Evolutionary conservation across 2,113 vertebrate genomes (phyloP), one percentile per base, ranked within the genome.

Genomic region (Perccottus glenii): DNA sequence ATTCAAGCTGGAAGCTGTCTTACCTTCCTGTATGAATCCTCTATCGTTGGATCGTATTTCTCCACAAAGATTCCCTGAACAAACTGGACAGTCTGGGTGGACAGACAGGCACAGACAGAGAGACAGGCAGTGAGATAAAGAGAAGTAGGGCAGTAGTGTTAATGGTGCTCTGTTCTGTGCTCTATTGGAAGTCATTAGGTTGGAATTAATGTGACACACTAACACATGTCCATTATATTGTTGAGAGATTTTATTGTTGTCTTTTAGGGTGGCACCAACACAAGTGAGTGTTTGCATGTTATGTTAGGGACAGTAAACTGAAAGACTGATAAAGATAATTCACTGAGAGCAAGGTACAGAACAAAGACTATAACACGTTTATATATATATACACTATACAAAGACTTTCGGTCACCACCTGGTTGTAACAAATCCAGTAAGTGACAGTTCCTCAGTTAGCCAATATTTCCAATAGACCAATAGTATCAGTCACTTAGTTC

Each of bases 31-130:
- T 90, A 90, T 65, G 89, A 90, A 62, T 90, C 89, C 75, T 90
- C 89, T 89, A 90, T 90, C 83, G 89, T 90, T 2, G 89, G 89
- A 76, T 90, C 89, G 4, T 90, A 90, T 65, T 90, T 90, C 72
- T 90, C 89, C 77, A 90, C 89, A 64, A 90, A 90, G 75, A 90
- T 90, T 35, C 89, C 89, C 83, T 90, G 89, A 79, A 90, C 89
- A 38, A 90, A 90, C 84, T 89, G 88, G 64, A 91, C 87, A 12
- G 88, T 88, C 89, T 91, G 77, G 2, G 70, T 11, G 60, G 35
- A 70, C 4, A 64, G 45, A 58, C 4, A 60, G 14, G 38, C 2
- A 57, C 8, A 59, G 0, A 38, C 9, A 49, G 0, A 73, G 9
- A 70, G 53, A 74, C 35, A 48, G 68, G 3, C 33, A 73, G 55